Evolutionary conservation across 2,113 vertebrate species (phyloP).

Genomic region (Leptocoma aspasia): DNA sequence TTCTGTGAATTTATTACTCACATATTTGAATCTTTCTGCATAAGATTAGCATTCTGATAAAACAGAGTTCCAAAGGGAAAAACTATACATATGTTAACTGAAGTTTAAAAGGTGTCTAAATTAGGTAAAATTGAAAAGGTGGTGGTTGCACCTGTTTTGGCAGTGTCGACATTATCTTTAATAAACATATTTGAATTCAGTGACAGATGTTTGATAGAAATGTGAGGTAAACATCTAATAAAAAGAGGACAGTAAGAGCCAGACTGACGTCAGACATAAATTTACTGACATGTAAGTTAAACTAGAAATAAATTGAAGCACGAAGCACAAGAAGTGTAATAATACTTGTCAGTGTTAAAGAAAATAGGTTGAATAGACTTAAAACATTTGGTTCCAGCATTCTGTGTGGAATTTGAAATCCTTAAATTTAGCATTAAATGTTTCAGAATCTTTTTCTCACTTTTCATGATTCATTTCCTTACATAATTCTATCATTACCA

Average conservation of each 20-base stretch:
- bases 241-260: not conserved
- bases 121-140: not conserved
- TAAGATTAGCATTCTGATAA: constrained; percentile 4
- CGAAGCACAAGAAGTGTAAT: not conserved
- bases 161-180: constrained; percentile 22
- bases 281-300: not conserved
- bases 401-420: not conserved
- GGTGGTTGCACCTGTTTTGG: not conserved
- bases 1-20: not conserved
- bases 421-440: constrained; percentile 25
- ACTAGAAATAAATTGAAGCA: constrained; percentile 21
- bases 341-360: constrained; percentile 1
- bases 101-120: constrained; percentile 5
- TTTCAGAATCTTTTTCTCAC: constrained; percentile 29
- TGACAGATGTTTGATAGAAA: not conserved
- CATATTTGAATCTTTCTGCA: constrained; percentile 4
- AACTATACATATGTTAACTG: not conserved
- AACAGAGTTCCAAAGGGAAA: not conserved
- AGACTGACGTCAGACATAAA: not conserved
- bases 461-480: constrained; percentile 31
- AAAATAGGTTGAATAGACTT: not conserved
- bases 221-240: constrained; percentile 20
- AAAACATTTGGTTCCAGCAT: not conserved
- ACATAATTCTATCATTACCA: constrained; percentile 10
- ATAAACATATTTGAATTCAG: constrained; percentile 1